Conservation (phyloP, 2,888 invertebrate species). For the Mimumesa dahlbomi region DNA sequence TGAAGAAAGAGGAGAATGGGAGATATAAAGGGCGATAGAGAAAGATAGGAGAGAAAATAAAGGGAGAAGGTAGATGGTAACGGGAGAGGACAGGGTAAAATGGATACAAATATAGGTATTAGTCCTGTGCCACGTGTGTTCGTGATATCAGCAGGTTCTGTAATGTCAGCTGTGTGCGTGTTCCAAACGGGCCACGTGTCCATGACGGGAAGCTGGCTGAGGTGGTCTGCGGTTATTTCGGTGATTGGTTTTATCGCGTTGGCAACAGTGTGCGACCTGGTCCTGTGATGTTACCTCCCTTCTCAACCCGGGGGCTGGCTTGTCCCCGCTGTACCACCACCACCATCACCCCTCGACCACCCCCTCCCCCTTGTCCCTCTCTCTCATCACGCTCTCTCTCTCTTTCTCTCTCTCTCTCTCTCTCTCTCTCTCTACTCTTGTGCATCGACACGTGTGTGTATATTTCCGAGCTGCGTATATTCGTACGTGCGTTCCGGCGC, state of each 20-base stretch:
- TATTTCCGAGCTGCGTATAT: constrained; percentile 6
- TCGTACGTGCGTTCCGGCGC: constrained; percentile 23
- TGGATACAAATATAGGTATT: constrained; percentile 47
- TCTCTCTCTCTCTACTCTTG: constrained; percentile 6
- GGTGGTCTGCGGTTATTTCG: constrained; percentile 79
- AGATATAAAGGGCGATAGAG: background rate
- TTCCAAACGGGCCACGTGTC: constrained; percentile 69
- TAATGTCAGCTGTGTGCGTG: constrained; percentile 21
- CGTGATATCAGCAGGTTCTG: constrained; percentile 20
- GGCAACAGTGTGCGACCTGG: constrained; percentile 76
- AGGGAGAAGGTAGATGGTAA: constrained; percentile 10
- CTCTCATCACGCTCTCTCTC: background rate
- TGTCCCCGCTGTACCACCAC: too few relatives aligned
- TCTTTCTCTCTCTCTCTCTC: too few relatives aligned
- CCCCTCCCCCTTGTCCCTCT: constrained; percentile 1
- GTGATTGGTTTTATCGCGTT: constrained; percentile 79
- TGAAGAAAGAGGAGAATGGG: background rate
- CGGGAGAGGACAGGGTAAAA: constrained; percentile 26
- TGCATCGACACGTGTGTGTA: background rate
- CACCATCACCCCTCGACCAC: constrained; percentile 20
- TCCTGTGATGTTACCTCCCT: constrained; percentile 33
- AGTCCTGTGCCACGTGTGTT: constrained; percentile 43
- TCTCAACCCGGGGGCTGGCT: too few relatives aligned
- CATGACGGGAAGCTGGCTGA: constrained; percentile 74
- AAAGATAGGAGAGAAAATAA: background rate